phyloP scores from a whole-genome alignment of 2,797 vertebrate genomes.

The Echeneis naucrates region DNA sequence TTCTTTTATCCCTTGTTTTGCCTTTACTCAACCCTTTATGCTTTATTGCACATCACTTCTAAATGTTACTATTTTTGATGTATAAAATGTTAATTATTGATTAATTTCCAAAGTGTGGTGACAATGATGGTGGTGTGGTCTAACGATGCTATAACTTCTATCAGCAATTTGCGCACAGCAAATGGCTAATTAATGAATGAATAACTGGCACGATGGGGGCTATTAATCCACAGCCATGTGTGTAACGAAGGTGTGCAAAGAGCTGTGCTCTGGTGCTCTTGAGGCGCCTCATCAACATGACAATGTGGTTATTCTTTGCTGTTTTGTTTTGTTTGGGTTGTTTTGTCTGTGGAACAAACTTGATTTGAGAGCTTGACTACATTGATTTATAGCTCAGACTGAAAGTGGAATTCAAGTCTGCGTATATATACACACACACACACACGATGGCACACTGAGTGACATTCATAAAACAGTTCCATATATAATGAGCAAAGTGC shows the following conservation, averaged over 20 bases:
- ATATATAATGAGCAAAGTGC: background rate
- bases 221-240: slow-evolving; percentile 25
- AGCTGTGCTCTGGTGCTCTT: background rate
- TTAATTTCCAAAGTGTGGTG: slow-evolving; percentile 21
- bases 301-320: slow-evolving; percentile 21
- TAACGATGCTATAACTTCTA: no score
- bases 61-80: background rate
- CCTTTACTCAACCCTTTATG: background rate
- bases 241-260: background rate
- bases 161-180: slow-evolving; percentile 36
- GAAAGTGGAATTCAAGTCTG: slow-evolving; percentile 16
- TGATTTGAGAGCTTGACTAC: slow-evolving; percentile 15
- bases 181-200: slow-evolving; percentile 37
- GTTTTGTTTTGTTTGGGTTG: background rate
- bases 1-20: background rate
- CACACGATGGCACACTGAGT: background rate
- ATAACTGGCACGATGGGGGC: slow-evolving; percentile 13
- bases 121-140: slow-evolving; percentile 10
- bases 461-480: background rate
- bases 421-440: background rate
- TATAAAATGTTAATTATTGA: slow-evolving; percentile 12
- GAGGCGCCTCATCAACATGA: slow-evolving; percentile 14
- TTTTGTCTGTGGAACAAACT: slow-evolving; percentile 17
- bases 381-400: slow-evolving; percentile 16
- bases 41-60: slow-evolving; percentile 3